A percentile compares a stretch with the other conserved stretches of the same genome.
Conservation (phyloP, 1,140 invertebrate species). For the Mactra quadrangularis region DNA sequence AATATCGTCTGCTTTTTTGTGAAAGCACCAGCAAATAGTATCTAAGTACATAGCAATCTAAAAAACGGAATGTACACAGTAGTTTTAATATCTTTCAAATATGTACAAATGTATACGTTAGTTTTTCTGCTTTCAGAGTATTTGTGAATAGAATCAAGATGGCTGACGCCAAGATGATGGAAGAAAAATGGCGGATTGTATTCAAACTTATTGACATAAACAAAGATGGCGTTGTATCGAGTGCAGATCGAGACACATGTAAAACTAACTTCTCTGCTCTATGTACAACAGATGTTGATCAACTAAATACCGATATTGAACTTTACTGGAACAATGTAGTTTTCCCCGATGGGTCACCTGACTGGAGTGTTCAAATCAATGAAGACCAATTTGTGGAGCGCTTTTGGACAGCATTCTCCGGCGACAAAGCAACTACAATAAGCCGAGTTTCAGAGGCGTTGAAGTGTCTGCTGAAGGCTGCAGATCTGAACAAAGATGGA, state of each 20-base stretch:
- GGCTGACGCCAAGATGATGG: conserved; percentile 54
- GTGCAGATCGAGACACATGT: conserved; percentile 32
- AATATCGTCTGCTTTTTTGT: too few relatives aligned
- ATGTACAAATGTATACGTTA: too few relatives aligned
- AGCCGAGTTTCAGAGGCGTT: conserved; percentile 7
- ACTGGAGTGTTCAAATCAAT: conserved; percentile 34
- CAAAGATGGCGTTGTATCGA: conserved; percentile 39
- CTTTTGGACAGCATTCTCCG: conserved; percentile 11
- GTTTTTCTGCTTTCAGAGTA: too few relatives aligned
- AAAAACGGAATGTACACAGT: too few relatives aligned
- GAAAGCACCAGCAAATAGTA: too few relatives aligned
- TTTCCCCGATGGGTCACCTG: neutral
- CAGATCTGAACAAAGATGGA: conserved; percentile 27
- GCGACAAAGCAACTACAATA: conserved; percentile 15
- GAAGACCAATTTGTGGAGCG: conserved; percentile 35
- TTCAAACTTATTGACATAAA: conserved; percentile 55
- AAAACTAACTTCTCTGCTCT: conserved; percentile 29
- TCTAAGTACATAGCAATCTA: too few relatives aligned
- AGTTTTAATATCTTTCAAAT: too few relatives aligned
- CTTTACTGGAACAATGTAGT: conserved; percentile 42
- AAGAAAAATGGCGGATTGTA: conserved; percentile 52
- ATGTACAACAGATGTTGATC: neutral
- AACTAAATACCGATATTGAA: conserved; percentile 16
- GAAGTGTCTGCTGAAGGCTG: conserved; percentile 11
- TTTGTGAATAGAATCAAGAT: neutral